Evolutionary conservation across 2,113 vertebrate species (phyloP), one percentile per base, ranked within the genome.

Genomic region (Apodemus sylvaticus): DNA sequence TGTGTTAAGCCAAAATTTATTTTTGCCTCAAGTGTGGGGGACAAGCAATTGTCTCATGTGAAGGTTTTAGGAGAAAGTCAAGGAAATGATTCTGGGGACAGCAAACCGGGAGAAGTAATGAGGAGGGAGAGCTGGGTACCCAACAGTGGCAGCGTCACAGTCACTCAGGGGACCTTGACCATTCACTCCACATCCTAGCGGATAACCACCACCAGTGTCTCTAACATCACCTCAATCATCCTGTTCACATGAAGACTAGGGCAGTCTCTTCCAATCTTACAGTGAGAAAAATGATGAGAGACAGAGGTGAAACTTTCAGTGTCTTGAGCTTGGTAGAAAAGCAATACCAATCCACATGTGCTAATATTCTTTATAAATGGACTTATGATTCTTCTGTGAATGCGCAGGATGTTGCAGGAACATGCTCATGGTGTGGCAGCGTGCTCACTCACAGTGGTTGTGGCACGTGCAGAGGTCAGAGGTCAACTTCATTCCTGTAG

Each of bases 1-100:
- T 48, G 42, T 42, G 36, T 74, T 58, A 93, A 29, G 55, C n/a
- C 71, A 90, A 95, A 96, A 91, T 10, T 73, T 16, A 81, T 77
- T 95, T 90, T n/a, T 83, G 8, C 42, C 16, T 90, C n/a, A 83
- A 45, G 9, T 45, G 29, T 58, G 48, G 34, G 19, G 34, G 73
- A 48, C 20, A 71, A 86, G 17, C 1, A 55, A n/a, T 91, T 83
- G 10, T 92, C 70, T 88, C n/a, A 55, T 9, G 19, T 34, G 42
- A 42, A 86, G 64, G 16, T 89, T 91, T 77, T 42, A 13, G 13
- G n/a, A 20, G 42, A 74, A 90, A 51, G 48, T 53, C 1, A 66
- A 87, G 20, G 6, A 20, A 11, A 26, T 34, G 10, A 70, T 45
- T 7, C 70, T n/a, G 11, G 66, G 22, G 9, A 31, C 14, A 2